Conservation (phyloP, 2,888 invertebrate genomes). For the Phorcus lineatus region DNA sequence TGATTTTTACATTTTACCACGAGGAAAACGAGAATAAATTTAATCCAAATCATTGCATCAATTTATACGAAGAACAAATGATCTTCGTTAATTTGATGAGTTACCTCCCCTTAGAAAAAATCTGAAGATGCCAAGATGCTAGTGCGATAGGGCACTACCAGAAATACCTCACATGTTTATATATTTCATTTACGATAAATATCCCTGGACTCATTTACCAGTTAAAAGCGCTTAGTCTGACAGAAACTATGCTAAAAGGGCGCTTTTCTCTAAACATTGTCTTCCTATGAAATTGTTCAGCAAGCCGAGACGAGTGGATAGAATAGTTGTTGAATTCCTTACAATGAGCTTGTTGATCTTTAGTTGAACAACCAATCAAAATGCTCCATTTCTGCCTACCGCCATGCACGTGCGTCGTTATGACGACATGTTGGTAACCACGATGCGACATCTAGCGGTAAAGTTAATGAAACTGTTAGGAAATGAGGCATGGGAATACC, state of each 20-base stretch:
- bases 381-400: neutral
- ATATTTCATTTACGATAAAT: conserved; percentile 22
- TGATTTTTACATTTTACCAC: too few relatives aligned
- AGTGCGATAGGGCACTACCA: neutral
- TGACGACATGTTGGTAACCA: conserved; percentile 12
- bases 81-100: neutral
- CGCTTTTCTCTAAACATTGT: conserved; percentile 22
- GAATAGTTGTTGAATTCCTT: conserved; percentile 14
- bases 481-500: neutral
- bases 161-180: conserved; percentile 10
- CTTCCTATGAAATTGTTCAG: conserved; percentile 22
- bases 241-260: conserved; percentile 22
- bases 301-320: conserved; percentile 16
- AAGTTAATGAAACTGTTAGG: conserved; percentile 14
- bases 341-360: conserved; percentile 8
- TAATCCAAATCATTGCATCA: too few relatives aligned
- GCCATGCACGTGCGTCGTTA: neutral
- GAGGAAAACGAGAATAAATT: too few relatives aligned
- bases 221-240: conserved; percentile 9
- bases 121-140: conserved; percentile 8
- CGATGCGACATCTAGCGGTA: neutral
- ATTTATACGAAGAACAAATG: too few relatives aligned
- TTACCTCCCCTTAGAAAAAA: neutral
- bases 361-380: neutral
- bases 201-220: conserved; percentile 12